Percentiles rank a stretch among this genome's conserved stretches.
These are phyloP conservation scores for Lithosia quadra DNA, from an alignment of 2,888 invertebrate genomes.

Conservation along the genomic window DNA sequence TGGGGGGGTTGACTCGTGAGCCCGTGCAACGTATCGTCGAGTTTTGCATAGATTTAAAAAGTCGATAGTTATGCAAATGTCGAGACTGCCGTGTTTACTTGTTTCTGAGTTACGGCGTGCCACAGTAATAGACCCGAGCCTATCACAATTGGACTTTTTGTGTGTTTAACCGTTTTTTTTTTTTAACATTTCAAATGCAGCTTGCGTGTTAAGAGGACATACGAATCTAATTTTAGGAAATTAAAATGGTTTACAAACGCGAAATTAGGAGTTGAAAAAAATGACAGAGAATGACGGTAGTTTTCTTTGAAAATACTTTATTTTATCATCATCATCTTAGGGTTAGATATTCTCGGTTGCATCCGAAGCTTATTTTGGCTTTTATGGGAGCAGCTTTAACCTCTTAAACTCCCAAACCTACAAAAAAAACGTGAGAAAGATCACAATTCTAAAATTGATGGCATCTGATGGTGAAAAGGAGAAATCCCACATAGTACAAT, in stretches of 20 bases:
- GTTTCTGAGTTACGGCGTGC: conserved; percentile 83
- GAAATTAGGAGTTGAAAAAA: conserved; percentile 33
- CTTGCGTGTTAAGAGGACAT: conserved; percentile 69
- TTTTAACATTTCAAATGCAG: conserved; percentile 61
- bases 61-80: conserved; percentile 85
- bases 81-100: conserved; percentile 82
- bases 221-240: conserved; percentile 60
- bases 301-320: background rate
- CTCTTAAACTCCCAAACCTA: no score
- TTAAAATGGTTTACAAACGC: conserved; percentile 57
- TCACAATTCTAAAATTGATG: no score
- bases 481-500: no score
- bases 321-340: no score
- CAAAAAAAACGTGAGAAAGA: no score
- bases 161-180: conserved; percentile 50
- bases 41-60: conserved; percentile 87
- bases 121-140: conserved; percentile 78
- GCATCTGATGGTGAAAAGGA: no score
- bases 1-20: conserved; percentile 73
- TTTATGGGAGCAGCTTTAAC: no score
- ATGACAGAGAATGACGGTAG: background rate
- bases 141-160: conserved; percentile 77
- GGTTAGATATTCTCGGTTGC: no score
- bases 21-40: conserved; percentile 82
- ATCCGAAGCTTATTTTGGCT: no score